phyloP scores from a whole-genome alignment of 2,797 vertebrate genomes.

The Pitangus sulphuratus region DNA sequence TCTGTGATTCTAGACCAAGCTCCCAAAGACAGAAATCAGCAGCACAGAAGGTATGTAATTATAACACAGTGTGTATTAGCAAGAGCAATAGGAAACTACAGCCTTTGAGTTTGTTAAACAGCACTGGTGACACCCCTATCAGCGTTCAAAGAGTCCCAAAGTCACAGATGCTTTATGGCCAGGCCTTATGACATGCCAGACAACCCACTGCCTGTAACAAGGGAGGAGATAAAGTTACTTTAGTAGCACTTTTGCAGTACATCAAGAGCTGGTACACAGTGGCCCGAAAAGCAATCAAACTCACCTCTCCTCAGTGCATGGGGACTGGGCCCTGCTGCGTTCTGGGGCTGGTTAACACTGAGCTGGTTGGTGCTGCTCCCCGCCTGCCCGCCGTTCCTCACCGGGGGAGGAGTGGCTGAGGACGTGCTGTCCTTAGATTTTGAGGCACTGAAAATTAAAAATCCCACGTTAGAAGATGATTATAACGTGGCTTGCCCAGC shows the following conservation, averaged over 20 bases:
- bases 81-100: not conserved
- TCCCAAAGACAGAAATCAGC: not conserved
- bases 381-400: constrained; percentile 81
- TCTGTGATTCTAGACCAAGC: not conserved
- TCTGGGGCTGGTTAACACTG: constrained; percentile 72
- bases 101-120: not conserved
- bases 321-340: constrained; percentile 88
- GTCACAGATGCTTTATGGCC: not conserved
- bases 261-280: not conserved
- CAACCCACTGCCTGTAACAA: not conserved
- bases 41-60: not conserved
- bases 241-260: not conserved
- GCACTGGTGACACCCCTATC: not conserved
- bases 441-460: constrained; percentile 72
- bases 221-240: not conserved
- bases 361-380: constrained; percentile 74
- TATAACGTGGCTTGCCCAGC: fast-evolving
- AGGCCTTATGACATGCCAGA: not conserved
- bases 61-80: not conserved
- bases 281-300: not conserved
- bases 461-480: constrained; percentile 12
- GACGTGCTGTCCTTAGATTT: constrained; percentile 82
- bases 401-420: constrained; percentile 73
- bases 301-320: constrained; percentile 90
- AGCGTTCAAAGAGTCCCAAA: not conserved